Evolutionary conservation across 2,888 invertebrate species (phyloP), one percentile per base, ranked within the genome.

Genomic region (Chelonus formosanus): DNA sequence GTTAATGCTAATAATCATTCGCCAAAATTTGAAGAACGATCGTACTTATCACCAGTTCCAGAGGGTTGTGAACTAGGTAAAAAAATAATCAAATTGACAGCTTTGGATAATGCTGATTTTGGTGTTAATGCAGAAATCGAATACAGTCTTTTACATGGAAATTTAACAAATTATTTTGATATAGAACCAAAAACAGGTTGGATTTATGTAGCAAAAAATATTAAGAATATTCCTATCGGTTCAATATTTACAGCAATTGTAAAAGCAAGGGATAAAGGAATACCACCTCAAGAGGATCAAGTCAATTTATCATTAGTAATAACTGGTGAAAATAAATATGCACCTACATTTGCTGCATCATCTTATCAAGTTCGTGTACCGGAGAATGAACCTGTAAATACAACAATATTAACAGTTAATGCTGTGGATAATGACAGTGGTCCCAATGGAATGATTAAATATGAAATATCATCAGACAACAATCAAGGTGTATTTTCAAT

Each of bases 1-100:
- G 93, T 96, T 0, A 96, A 97, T 82, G 94, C 95, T 3, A 97
- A 97, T 81, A 95, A 96, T 80, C 94, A 96, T 81, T 89, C 94
- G 5, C 97, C 97, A 0, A 90, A 89, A 77, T 97, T 97, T 80
- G 90, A 90, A 73, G 86, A 90, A 57, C 85, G 89, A 50, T 89
- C 90, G 72, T 94, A 92, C 78, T 87, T 95, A 52, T 90, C 92
- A 1, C 94, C 95, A 0, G 91, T 96, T 1, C 94, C 95, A 0
- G 92, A 93, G 81, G 91, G 90, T 72, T 92, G 93, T 0, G 84
- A 85, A 0, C 80, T 89, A 4, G 93, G 92, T 0, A 92, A 92
- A 81, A 89, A 88, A 70, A 88, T 97, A 20, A 85, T 94, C 6
- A 90, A 89, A 79, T 86, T 96, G 4, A 83, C 88, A 61, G 95